These are phyloP conservation scores for Chelonoidis abingdonii DNA, from an alignment of 2,113 vertebrate genomes.

Conservation along the genomic window DNA sequence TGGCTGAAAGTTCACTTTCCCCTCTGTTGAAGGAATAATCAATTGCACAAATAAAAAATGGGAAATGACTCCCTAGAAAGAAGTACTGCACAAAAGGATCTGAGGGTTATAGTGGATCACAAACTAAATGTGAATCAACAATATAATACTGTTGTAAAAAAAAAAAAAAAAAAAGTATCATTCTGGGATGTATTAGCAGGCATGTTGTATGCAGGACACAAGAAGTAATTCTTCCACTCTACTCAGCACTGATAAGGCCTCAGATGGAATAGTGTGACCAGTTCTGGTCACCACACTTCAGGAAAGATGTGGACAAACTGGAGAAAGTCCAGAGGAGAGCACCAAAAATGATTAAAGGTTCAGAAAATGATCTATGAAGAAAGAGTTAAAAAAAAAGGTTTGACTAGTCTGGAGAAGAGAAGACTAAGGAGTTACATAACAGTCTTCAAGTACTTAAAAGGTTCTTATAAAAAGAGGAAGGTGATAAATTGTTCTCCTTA, in stretches of 20 bases:
- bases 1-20: not conserved
- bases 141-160: not conserved
- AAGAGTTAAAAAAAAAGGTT: not conserved
- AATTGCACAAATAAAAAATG: not conserved
- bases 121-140: not conserved
- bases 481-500: not conserved
- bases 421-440: not conserved
- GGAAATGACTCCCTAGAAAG: not conserved
- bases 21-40: not conserved
- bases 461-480: not conserved
- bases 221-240: not conserved
- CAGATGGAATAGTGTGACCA: not conserved
- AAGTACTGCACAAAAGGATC: not conserved
- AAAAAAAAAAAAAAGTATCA: not conserved
- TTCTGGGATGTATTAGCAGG: not conserved
- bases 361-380: not conserved
- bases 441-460: not conserved
- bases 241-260: not conserved
- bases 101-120: not conserved
- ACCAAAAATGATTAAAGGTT: not conserved
- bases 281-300: not conserved
- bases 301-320: not conserved
- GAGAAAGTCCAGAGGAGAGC: not conserved
- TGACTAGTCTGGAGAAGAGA: not conserved
- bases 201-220: not conserved